Percentiles rank a stretch among this genome's conserved stretches.
phyloP scores from a whole-genome alignment of 1,140 invertebrate genomes.

The Hormaphis cornu region DNA sequence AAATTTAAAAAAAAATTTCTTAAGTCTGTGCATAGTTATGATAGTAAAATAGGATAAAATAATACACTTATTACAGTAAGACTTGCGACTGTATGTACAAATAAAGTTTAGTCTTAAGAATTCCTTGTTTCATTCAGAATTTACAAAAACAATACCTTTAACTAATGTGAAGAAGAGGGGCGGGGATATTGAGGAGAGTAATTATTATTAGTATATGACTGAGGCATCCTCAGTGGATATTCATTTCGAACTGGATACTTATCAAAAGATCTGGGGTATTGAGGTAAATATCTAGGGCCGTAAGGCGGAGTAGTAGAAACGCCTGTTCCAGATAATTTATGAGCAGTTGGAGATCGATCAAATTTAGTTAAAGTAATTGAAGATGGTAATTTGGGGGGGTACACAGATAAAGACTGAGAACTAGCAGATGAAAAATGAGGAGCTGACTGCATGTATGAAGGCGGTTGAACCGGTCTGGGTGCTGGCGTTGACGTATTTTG shows the following conservation, averaged over 20 bases:
- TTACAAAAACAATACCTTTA: neutral
- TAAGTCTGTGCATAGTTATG: neutral
- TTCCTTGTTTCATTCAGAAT: no score
- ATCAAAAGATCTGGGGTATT: conserved; percentile 12
- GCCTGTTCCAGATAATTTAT: conserved; percentile 15
- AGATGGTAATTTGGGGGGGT: conserved; percentile 19
- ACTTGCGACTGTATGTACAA: neutral
- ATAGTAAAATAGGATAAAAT: neutral
- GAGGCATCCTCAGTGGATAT: neutral
- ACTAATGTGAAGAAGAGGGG: conserved; percentile 4
- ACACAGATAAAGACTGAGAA: neutral
- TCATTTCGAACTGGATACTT: neutral
- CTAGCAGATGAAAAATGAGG: neutral
- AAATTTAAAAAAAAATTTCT: neutral
- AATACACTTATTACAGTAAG: neutral
- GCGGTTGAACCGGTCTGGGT: neutral
- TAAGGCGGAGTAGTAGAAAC: neutral
- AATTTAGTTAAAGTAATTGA: conserved; percentile 23
- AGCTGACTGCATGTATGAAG: neutral
- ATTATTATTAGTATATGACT: neutral
- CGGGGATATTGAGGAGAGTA: conserved; percentile 7
- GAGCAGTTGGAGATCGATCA: neutral
- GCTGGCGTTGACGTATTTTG: neutral
- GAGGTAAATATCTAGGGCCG: neutral
- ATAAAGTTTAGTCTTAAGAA: neutral